Evolutionary conservation across 2,888 invertebrate genomes (phyloP), one percentile per base, ranked within the genome.

Genomic region (Callinectes sapidus): DNA sequence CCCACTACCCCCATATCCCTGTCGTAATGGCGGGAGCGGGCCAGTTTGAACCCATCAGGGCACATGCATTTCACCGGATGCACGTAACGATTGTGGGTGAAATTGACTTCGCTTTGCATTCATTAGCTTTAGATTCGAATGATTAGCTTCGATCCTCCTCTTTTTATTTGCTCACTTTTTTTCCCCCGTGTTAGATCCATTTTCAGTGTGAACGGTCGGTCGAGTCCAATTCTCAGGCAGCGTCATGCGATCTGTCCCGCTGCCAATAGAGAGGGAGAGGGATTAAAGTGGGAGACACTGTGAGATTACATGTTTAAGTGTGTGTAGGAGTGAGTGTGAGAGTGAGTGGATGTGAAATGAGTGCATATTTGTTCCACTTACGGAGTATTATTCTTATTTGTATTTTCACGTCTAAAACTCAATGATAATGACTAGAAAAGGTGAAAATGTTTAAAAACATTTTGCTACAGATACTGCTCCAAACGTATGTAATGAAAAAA

Each of bases 61-160:
- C 81, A 81, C 32, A 81, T 14, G 32, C 35, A 35, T 81, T 35
- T 81, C 81, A 35, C 14, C 81, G 81, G 81, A 81, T 35, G 35
- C 81, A 81, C 81, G 32, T 32, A 32, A 81, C 81, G 35, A 35
- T 81, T 81, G 81, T 81, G 81, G 81, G 81, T 14, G 81, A 81
- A 81, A 81, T 81, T 81, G 81, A 81, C 81, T 81, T 35, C 81
- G 35, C 81, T 81, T 81, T 81, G 81, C 81, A 81, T 81, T 81
- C 81, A 81, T 81, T 35, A 35, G 81, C 81, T 81, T 81, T 81
- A 81, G 32, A 81, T 81, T 81, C 81, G 32, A 81, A 81, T 81
- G 81, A 81, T 81, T 81, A 16, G 81, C 81, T 81, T 35, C 23
- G 81, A 81, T 81, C 23, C 14, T 81, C 10, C 5, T 81, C 10